A percentile compares a stretch with the other conserved stretches of the same genome.
Evolutionary conservation across 2,113 vertebrate genomes (phyloP).

Genomic region (rabbit (Oryctolagus cuniculus)): mOryCun1.1 NC_091453.1:62296001-62296500

Average conservation of each 20-base stretch:
- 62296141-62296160: conserved; percentile 56
- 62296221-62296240: conserved; percentile 64
- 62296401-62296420: not conserved
- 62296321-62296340: conserved; percentile 51
- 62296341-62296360: conserved; percentile 32
- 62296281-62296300: conserved; percentile 70
- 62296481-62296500: not conserved
- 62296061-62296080: not conserved
- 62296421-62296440: not conserved
- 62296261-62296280: conserved; percentile 59
- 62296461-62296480: not conserved
- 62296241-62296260: conserved; percentile 63
- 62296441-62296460: not conserved
- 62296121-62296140: conserved; percentile 68
- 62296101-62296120: conserved; percentile 44
- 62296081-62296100: not conserved
- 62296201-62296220: conserved; percentile 73
- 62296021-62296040: not conserved
- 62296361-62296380: not conserved
- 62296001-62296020: not conserved
- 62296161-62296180: conserved; percentile 70
- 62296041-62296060: not conserved
- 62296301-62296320: conserved; percentile 55
- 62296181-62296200: conserved; percentile 65
- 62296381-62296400: not conserved